These are phyloP conservation scores for Erpobdella octoculata DNA, from an alignment of 2,888 invertebrate genomes.

Conservation along the genomic window DNA sequence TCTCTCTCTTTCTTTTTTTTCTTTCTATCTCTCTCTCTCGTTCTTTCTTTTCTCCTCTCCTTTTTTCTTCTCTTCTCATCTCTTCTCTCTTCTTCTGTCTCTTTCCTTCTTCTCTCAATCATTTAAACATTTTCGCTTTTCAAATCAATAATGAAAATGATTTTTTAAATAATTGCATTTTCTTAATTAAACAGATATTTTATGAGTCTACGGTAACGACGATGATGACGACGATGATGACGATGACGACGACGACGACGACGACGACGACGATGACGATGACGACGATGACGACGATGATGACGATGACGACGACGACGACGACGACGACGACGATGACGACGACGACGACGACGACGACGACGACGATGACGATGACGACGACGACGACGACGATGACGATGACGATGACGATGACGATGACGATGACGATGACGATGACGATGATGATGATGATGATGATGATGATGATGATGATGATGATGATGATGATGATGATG, in stretches of 20 bases:
- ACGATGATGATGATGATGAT: slow-evolving; percentile 28
- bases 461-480: slow-evolving; percentile 32
- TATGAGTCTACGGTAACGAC: too few relatives aligned
- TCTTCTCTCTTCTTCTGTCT: too few relatives aligned
- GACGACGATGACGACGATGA: slow-evolving; percentile 41
- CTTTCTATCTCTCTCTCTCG: too few relatives aligned
- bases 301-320: slow-evolving; percentile 38
- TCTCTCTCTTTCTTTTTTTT: too few relatives aligned
- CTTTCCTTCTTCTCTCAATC: too few relatives aligned
- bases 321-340: slow-evolving; percentile 45
- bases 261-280: slow-evolving; percentile 27
- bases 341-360: slow-evolving; percentile 34
- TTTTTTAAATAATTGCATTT: too few relatives aligned
- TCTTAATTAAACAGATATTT: too few relatives aligned
- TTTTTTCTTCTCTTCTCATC: too few relatives aligned
- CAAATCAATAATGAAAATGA: too few relatives aligned
- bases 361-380: slow-evolving; percentile 36
- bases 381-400: slow-evolving; percentile 34
- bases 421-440: slow-evolving; percentile 34
- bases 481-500: slow-evolving; percentile 29
- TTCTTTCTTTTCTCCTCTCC: too few relatives aligned
- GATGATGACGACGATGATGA: not conserved
- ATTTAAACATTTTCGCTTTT: too few relatives aligned
- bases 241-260: slow-evolving; percentile 25
- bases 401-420: slow-evolving; percentile 36